These are phyloP conservation scores for Cantharis lateralis DNA, from an alignment of 2,888 invertebrate species.

Conservation along the genomic window DNA sequence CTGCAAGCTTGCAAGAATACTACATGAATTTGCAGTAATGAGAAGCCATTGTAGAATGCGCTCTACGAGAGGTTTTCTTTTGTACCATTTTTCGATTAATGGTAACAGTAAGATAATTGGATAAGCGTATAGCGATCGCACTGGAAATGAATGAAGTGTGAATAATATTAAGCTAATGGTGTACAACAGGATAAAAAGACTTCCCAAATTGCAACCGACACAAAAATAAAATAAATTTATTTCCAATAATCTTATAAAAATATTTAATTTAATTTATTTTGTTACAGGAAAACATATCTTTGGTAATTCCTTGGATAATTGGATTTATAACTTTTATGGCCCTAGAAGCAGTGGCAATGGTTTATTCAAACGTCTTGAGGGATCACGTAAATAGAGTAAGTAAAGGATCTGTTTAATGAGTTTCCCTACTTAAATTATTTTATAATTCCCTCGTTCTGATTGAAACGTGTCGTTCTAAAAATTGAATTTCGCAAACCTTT, in stretches of 20 bases:
- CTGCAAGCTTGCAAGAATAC: background rate
- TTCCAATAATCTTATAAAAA: background rate
- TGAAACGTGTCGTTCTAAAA: background rate
- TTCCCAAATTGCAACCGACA: background rate
- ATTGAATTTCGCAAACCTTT: background rate
- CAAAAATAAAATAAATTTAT: background rate
- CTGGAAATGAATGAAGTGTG: background rate
- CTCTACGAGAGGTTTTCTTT: background rate
- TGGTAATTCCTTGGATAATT: constrained; percentile 79
- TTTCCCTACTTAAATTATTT: background rate
- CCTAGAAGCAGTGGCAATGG: constrained; percentile 79
- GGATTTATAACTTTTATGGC: constrained; percentile 82
- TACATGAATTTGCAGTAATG: background rate
- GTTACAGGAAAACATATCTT: constrained; percentile 71
- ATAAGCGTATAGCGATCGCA: background rate
- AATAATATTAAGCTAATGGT: background rate
- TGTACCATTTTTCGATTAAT: background rate
- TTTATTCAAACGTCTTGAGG: constrained; percentile 79
- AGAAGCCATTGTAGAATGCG: background rate
- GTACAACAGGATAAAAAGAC: background rate
- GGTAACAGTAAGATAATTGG: background rate
- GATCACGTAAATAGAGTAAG: constrained; percentile 82
- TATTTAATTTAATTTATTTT: background rate
- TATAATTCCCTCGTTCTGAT: background rate
- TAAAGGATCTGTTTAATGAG: constrained; percentile 22